Conservation (phyloP, 2,797 vertebrate genomes). For the Bovichtus variegatus region DNA sequence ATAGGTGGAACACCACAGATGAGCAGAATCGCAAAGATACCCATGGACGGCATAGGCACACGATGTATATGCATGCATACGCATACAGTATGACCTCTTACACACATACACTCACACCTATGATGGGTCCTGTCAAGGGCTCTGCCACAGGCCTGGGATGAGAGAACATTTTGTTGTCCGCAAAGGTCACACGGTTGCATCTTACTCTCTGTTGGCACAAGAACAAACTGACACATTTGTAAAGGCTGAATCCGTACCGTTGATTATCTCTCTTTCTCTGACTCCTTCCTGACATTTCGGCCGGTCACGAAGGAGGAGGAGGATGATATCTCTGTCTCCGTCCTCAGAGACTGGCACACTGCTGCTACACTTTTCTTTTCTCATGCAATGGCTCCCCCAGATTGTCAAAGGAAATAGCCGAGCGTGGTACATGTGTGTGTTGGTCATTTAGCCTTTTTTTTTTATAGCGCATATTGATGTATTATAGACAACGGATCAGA, state of each 20-base stretch:
- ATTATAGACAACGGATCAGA: slow-evolving; percentile 52
- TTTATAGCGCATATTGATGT: slow-evolving; percentile 31
- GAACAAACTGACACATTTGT: slow-evolving; percentile 73
- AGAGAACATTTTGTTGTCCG: slow-evolving; percentile 73
- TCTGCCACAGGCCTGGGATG: slow-evolving; percentile 57
- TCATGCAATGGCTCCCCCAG: slow-evolving; percentile 3
- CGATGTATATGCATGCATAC: slow-evolving; percentile 17
- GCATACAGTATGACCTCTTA: slow-evolving; percentile 27
- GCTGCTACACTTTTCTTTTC: slow-evolving; percentile 24
- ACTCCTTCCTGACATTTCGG: slow-evolving; percentile 82
- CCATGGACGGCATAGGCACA: slow-evolving; percentile 15
- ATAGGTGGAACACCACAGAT: slow-evolving; percentile 27
- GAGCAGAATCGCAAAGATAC: slow-evolving; percentile 16
- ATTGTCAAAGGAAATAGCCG: slow-evolving; percentile 23
- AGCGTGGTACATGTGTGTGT: slow-evolving; percentile 10
- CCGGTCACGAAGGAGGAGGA: slow-evolving; percentile 57
- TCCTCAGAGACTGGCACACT: slow-evolving; percentile 42
- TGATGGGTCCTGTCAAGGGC: slow-evolving; percentile 52
- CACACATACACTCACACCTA: slow-evolving; percentile 33
- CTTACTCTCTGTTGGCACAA: slow-evolving; percentile 63
- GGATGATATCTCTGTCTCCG: slow-evolving; percentile 52
- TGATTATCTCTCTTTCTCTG: slow-evolving; percentile 76
- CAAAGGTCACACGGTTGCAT: slow-evolving; percentile 79
- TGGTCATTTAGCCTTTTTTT: slow-evolving; percentile 18
- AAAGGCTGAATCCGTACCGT: slow-evolving; percentile 68